phyloP scores from a whole-genome alignment of 1,140 invertebrate species.

The Galendromus occidentalis region DNA sequence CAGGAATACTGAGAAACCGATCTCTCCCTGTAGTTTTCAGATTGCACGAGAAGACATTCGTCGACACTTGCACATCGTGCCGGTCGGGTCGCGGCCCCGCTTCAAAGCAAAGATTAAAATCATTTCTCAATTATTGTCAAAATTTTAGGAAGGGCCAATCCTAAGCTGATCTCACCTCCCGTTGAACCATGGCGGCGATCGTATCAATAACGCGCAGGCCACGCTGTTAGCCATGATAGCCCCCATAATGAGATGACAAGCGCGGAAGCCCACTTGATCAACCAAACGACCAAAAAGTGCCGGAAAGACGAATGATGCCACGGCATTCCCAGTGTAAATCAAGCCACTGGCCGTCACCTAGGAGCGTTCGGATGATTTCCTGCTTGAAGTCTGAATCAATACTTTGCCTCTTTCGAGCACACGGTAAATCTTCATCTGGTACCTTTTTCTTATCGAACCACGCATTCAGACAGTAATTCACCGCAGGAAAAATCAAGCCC shows the following conservation, averaged over 20 bases:
- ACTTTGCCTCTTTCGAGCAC: neutral
- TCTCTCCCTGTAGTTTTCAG: neutral
- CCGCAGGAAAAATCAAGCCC: neutral
- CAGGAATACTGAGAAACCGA: neutral
- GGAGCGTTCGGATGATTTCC: neutral
- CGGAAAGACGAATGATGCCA: neutral
- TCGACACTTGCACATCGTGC: neutral
- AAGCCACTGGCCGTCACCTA: neutral
- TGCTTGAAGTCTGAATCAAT: neutral
- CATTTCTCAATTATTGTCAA: neutral
- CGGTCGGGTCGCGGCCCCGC: neutral
- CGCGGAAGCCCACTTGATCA: neutral
- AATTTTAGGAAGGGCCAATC: neutral
- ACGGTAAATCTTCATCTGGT: neutral
- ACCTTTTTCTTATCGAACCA: constrained; percentile 3
- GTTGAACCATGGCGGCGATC: neutral
- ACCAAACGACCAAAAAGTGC: neutral
- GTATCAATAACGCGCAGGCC: neutral
- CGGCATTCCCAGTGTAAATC: neutral
- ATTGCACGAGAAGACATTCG: neutral
- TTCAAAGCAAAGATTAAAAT: neutral
- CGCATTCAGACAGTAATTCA: neutral
- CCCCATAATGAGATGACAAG: neutral
- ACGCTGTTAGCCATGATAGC: neutral
- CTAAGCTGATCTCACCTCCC: neutral